Conservation (phyloP, 1,140 invertebrate genomes). For the Hormaphis cornu region DNA sequence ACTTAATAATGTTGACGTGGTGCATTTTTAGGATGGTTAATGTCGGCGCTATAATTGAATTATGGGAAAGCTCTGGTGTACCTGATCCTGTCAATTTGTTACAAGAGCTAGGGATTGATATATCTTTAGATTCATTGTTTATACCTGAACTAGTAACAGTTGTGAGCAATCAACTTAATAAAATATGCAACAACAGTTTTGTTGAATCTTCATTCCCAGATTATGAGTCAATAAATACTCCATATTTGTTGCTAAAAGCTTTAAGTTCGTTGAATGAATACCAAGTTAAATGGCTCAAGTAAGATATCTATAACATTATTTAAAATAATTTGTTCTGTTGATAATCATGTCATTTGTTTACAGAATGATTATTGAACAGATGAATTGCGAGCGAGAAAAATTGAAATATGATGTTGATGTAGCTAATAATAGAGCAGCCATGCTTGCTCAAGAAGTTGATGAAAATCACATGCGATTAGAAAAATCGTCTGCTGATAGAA, state of each 20-base stretch:
- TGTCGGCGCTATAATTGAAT: conserved; percentile 52
- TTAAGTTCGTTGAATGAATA: conserved; percentile 13
- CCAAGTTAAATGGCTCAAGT: conserved; percentile 20
- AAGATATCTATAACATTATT: neutral
- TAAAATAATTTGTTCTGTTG: neutral
- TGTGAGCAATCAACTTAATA: neutral
- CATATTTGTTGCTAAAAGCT: conserved; percentile 9
- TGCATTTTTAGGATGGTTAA: conserved; percentile 36
- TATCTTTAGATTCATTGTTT: neutral
- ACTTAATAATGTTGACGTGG: neutral
- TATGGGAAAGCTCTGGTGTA: conserved; percentile 63
- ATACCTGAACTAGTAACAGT: neutral
- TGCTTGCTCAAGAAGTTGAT: conserved; percentile 79
- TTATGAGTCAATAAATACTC: neutral
- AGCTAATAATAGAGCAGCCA: conserved; percentile 65
- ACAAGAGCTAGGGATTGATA: conserved; percentile 44
- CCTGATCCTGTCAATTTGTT: conserved; percentile 53
- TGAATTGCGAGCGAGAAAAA: conserved; percentile 62
- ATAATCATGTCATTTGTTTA: conserved; percentile 10
- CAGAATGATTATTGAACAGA: conserved; percentile 53
- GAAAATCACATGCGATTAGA: conserved; percentile 76
- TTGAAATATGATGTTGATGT: conserved; percentile 63
- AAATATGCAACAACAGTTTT: conserved; percentile 18
- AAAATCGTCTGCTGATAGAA: conserved; percentile 54
- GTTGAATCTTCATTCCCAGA: conserved; percentile 1